These are phyloP conservation scores for Microtus agrestis DNA, from an alignment of 2,797 vertebrate species.

Conservation along the genomic window DNA sequence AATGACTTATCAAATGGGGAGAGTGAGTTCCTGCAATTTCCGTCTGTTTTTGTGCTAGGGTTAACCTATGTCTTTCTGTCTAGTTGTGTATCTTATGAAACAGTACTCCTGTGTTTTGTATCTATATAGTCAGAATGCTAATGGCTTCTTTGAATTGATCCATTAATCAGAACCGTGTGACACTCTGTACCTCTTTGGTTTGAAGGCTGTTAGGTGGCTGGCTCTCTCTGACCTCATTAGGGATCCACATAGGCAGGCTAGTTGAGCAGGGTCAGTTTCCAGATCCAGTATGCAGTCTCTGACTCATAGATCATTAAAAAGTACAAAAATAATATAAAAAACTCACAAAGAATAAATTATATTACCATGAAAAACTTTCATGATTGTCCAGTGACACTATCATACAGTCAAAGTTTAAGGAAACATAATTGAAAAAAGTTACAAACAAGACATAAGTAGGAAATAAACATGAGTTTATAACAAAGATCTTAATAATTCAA, in stretches of 20 bases:
- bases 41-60: neutral
- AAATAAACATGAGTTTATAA: neutral
- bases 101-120: neutral
- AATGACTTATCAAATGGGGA: neutral
- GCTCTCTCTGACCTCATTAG: no score
- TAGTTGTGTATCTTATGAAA: neutral
- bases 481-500: neutral
- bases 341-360: neutral
- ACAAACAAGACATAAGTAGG: neutral
- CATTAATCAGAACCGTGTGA: neutral
- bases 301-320: neutral
- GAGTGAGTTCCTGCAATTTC: neutral
- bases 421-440: constrained; percentile 8
- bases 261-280: neutral
- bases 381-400: neutral
- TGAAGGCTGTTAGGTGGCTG: neutral
- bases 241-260: no score
- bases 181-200: neutral
- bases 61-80: neutral
- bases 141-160: neutral
- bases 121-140: neutral
- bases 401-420: neutral
- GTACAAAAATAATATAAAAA: neutral
- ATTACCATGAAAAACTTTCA: neutral
- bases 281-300: neutral